Base-by-base conservation (phyloP, 2,888 invertebrate genomes). In the Augochlorella aurata region DNA sequence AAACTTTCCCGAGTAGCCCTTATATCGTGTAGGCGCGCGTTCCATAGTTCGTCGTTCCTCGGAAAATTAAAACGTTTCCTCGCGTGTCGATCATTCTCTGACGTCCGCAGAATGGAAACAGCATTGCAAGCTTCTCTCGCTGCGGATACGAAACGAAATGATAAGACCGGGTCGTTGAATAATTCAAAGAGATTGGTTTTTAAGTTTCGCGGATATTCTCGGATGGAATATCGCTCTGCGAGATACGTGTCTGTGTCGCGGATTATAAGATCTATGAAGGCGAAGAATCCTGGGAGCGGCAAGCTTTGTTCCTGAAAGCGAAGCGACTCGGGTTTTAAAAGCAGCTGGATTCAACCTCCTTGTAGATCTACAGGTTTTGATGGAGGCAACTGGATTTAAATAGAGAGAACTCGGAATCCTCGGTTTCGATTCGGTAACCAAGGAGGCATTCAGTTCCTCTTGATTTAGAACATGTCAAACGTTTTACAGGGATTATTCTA, bases 1-100 rank as follows among this genome's bases (percentile, higher is more conserved):
- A 65, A 78, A 84, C 79, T 85, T 85, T 79, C n/a, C 68, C 54
- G 47, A 75, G 70, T 74, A 72, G 63, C 21, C 14, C 63, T 58
- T n/a, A 38, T 10, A 10, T 38, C 66, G 65, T 16, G 2, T 14
- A 45, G 21, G 21, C 14, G 7, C 3, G 5, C 21, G 66, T 24
- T 52, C 29, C n/a, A 12, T 24, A 66, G 29, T 38, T 14, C 8
- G 38, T 16, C n/a, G 9, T 9, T 9, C 45, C 44, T 63, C 61
- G 24, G 38, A 29, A 24, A 44, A 18, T 47, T 54, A 18, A 29
- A 38, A 49, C 63, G 29, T 29, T 65, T 10, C 9, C 5, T n/a
- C 12, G 44, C 12, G 65, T 9, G 44, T 44, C 44, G 44, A 65
- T 63, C 44, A 38, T 65, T 44, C 18, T n/a, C n/a, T 1, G 38